Base-by-base conservation (phyloP, 1,140 invertebrate genomes). In the Cataglyphis hispanica region DNA sequence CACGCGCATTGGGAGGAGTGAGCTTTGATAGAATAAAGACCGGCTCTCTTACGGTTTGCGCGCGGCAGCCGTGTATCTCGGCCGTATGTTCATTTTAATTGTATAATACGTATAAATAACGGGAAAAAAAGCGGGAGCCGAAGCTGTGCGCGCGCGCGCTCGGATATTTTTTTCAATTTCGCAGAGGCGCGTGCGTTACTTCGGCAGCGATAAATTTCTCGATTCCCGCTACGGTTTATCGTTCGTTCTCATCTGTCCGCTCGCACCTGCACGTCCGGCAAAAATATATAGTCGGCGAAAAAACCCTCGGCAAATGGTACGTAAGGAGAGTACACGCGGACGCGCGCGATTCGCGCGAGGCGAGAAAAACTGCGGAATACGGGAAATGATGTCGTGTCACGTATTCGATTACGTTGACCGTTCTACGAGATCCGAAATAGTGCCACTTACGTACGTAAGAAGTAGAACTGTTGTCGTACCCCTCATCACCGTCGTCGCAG, bases 341-440 rank as follows among this genome's bases (percentile, higher is more conserved):
- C 37, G 31, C 22, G 31, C 22, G 46, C 22, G 22, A 56, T 64
- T 85, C 84, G 63, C 84, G 63, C 53, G 87, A 50, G 66, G 60
- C 34, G 50, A 66, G 75, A 83, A 89, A 81, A 87, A 58, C 60
- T 86, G 56, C 85, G 63, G 67, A 84, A 63, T 80, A 84, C 61
- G 74, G 75, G 86, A 89, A 91, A 92, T 86, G 89, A 92, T 90
- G 86, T 92, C 78, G 80, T 85, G 90, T 91, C 92, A 92, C 91
- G 91, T 93, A 92, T 93, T 92, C 93, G 93, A 93, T 93, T 93
- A 92, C 87, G 89, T 60, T 87, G 88, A 90, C 87, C 89, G 63
- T 91, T 87, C 43, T 43, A 34, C 53, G 66, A 76, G 66, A 78
- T 88, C 81, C 80, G 40, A 87, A 92, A 92, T 92, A 91, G 89